These are phyloP conservation scores for Kuschelorhynchus macadamiae DNA, from an alignment of 2,888 invertebrate species.

Conservation along the genomic window DNA sequence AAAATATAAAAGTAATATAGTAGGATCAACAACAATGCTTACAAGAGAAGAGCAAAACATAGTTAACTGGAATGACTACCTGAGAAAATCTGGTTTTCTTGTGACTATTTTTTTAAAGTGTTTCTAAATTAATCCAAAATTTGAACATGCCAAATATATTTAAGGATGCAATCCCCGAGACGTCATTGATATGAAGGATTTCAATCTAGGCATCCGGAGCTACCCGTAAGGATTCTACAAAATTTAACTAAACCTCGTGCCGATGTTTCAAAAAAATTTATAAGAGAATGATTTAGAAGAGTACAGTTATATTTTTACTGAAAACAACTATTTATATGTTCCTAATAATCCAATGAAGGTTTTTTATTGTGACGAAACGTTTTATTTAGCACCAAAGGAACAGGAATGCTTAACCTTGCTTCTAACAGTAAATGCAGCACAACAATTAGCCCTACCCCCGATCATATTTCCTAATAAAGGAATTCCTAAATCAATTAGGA, in stretches of 20 bases:
- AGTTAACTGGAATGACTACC: conserved; percentile 28
- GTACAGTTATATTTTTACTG: conserved; percentile 9
- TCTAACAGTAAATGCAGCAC: too few species aligned
- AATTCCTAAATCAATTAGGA: too few species aligned
- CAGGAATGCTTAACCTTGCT: background rate
- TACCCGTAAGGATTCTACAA: conserved; percentile 21
- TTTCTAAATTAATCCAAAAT: conserved; percentile 13
- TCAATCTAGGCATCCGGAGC: conserved; percentile 8
- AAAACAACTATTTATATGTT: conserved; percentile 13
- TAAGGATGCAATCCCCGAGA: background rate
- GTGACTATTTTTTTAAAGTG: conserved; percentile 15
- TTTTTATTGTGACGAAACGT: conserved; percentile 34
- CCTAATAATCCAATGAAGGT: conserved; percentile 19
- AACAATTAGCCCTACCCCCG: too few species aligned
- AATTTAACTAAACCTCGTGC: conserved; percentile 20
- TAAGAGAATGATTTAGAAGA: conserved; percentile 18
- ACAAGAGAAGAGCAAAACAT: conserved; percentile 14
- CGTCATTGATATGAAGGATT: conserved; percentile 16
- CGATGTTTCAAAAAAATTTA: background rate
- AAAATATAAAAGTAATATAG: conserved; percentile 29
- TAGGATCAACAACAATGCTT: conserved; percentile 22
- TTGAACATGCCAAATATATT: conserved; percentile 8
- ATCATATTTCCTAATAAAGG: too few species aligned
- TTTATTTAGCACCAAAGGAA: conserved; percentile 14
- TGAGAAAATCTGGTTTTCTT: conserved; percentile 22